A percentile compares a stretch with the other conserved stretches of the same genome.
Evolutionary conservation across 2,113 vertebrate genomes (phyloP).

Genomic region (Archocentrus centrarchus): DNA sequence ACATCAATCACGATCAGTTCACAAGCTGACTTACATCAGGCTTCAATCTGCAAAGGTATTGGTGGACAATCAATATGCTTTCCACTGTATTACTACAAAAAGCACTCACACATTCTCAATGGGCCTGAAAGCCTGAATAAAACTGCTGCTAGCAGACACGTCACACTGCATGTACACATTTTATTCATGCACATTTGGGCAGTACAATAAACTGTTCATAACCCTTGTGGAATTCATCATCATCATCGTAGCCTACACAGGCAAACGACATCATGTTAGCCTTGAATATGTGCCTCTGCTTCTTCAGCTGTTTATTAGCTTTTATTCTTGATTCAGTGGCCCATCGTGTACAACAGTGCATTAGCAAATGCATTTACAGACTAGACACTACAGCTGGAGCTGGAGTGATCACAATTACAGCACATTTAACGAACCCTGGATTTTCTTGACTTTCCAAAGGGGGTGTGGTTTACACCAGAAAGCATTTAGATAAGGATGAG

Average conservation of each 20-base stretch:
- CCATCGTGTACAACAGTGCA: not conserved
- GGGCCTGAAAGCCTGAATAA: not conserved
- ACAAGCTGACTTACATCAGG: not conserved
- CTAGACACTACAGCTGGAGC: conserved; percentile 10
- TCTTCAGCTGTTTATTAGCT: not conserved
- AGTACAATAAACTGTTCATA: not conserved
- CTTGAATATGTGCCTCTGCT: not conserved
- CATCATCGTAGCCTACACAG: not conserved
- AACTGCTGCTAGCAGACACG: not conserved
- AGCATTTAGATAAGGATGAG: conserved; percentile 77
- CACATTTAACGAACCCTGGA: conserved; percentile 61
- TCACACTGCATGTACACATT: not conserved
- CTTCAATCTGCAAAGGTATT: not conserved
- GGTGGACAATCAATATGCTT: not conserved
- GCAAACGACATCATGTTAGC: not conserved
- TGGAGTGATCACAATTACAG: conserved; percentile 35
- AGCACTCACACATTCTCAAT: not conserved
- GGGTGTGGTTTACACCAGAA: conserved; percentile 74
- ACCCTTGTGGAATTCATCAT: not conserved
- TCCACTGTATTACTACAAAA: not conserved
- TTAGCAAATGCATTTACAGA: not conserved
- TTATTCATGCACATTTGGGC: not conserved
- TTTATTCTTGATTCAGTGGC: not conserved
- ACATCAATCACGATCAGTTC: not conserved
- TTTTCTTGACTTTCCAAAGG: conserved; percentile 66